phyloP scores from a whole-genome alignment of 2,888 invertebrate species.

The Micoletzkya japonica region DNA sequence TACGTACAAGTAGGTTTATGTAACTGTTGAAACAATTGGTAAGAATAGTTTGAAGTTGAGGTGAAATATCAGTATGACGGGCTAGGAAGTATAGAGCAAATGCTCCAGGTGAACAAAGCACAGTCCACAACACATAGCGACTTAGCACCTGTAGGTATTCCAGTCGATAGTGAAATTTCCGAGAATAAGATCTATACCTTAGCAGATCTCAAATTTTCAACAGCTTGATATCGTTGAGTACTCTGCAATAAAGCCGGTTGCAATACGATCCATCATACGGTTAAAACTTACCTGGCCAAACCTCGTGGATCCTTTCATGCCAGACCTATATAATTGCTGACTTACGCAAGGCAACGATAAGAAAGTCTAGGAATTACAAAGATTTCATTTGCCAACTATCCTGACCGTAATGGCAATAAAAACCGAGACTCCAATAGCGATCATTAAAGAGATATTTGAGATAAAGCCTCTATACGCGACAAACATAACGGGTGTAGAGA shows the following conservation, averaged over 20 bases:
- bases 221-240: constrained; percentile 15
- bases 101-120: background rate
- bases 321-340: background rate
- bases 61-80: background rate
- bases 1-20: background rate
- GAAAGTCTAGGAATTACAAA: background rate
- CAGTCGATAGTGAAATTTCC: background rate
- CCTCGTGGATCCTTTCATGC: background rate
- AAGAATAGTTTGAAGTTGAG: background rate
- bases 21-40: background rate
- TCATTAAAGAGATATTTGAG: background rate
- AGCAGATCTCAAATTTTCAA: constrained; percentile 16
- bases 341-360: background rate
- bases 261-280: no score
- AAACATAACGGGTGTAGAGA: background rate
- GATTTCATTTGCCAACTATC: background rate
- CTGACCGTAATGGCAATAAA: background rate
- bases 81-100: background rate
- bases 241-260: background rate
- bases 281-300: no score
- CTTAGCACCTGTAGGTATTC: constrained; percentile 4
- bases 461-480: background rate
- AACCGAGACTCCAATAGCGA: background rate
- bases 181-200: constrained; percentile 6
- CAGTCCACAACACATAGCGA: constrained; percentile 14